Conservation (phyloP, 2,113 vertebrate species). For the Andinoacara biseriatus region DNA sequence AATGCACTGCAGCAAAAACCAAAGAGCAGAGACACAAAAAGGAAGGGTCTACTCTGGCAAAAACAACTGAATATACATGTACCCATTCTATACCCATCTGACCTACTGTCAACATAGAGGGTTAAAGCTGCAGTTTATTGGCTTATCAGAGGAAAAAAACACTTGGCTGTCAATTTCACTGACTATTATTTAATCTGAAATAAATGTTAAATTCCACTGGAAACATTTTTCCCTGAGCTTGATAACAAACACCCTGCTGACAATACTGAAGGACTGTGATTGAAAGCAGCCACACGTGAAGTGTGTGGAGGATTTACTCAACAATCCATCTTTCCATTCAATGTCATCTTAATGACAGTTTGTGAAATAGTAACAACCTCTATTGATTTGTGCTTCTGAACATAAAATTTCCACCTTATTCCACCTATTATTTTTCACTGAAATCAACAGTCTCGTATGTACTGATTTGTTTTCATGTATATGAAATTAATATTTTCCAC, state of each 20-base stretch:
- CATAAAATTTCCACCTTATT: background rate
- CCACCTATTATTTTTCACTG: background rate
- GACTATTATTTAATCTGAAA: too few relatives aligned
- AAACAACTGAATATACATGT: background rate
- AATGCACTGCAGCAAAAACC: background rate
- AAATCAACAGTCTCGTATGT: background rate
- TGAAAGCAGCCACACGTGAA: slow-evolving; percentile 3
- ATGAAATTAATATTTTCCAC: too few relatives aligned
- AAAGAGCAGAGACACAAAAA: background rate
- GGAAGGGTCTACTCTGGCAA: background rate
- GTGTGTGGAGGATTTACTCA: background rate
- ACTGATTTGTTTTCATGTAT: too few relatives aligned
- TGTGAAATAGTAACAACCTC: background rate
- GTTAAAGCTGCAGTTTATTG: background rate
- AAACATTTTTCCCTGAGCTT: too few relatives aligned
- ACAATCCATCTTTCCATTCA: background rate
- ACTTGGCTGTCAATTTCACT: too few relatives aligned
- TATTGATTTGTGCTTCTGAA: background rate
- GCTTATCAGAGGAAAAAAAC: background rate
- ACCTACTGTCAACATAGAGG: background rate
- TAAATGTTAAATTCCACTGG: too few relatives aligned
- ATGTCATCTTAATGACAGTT: background rate
- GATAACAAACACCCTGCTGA: background rate
- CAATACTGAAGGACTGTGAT: background rate
- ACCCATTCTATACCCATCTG: background rate